Percentiles rank a stretch among this genome's conserved stretches.
Evolutionary conservation across 2,888 invertebrate genomes (phyloP).

Genomic region (Drosophila conformis): DNA sequence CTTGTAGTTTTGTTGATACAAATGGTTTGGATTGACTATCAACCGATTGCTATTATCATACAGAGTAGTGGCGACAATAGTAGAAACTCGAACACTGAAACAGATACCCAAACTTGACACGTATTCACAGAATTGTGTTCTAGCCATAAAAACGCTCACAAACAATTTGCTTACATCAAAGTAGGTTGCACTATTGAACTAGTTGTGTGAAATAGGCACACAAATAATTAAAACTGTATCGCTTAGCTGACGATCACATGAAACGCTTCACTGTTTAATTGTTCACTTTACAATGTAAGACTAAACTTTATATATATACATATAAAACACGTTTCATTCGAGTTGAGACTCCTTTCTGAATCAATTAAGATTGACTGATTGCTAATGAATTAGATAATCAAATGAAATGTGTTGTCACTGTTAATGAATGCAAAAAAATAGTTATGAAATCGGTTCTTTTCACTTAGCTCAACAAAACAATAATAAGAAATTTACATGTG

Average conservation of each 20-base stretch:
- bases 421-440: not conserved
- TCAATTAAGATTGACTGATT: not conserved
- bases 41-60: slow-evolving; percentile 22
- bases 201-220: not conserved
- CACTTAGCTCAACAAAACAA: too few relatives aligned
- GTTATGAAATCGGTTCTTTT: not conserved
- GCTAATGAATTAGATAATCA: not conserved
- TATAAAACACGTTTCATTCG: not conserved
- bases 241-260: not conserved
- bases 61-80: slow-evolving; percentile 8
- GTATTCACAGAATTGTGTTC: slow-evolving; percentile 33
- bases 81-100: slow-evolving; percentile 1
- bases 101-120: slow-evolving; percentile 37
- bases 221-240: not conserved
- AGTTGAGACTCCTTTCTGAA: not conserved
- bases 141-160: slow-evolving; percentile 4
- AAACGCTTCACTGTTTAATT: not conserved
- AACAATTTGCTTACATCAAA: slow-evolving; percentile 17
- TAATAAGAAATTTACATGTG: not conserved
- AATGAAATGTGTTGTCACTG: slow-evolving; percentile 1
- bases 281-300: not conserved
- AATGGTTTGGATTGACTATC: slow-evolving; percentile 62
- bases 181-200: slow-evolving; percentile 9
- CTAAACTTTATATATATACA: not conserved
- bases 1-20: slow-evolving; percentile 69